These are phyloP conservation scores for Synaphobranchus kaupii DNA, from an alignment of 2,797 vertebrate species.

Conservation along the genomic window DNA sequence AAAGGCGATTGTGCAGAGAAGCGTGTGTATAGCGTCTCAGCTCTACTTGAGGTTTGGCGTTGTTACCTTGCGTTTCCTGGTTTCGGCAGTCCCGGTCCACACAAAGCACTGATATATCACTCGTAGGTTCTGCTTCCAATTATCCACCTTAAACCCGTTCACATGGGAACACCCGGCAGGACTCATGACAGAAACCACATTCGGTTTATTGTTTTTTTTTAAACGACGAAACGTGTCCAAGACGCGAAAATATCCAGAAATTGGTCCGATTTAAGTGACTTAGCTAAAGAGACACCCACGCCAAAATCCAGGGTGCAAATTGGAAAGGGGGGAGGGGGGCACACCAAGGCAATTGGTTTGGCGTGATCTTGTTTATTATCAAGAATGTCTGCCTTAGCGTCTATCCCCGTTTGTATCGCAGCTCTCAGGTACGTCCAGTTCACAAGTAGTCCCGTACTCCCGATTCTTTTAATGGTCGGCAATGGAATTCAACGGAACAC, in stretches of 20 bases:
- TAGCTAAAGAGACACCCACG: constrained; percentile 67
- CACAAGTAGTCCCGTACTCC: constrained; percentile 66
- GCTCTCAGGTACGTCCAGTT: constrained; percentile 65
- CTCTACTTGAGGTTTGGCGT: constrained; percentile 50
- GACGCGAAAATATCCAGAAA: constrained; percentile 54
- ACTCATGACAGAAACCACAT: constrained; percentile 88
- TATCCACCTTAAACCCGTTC: constrained; percentile 97
- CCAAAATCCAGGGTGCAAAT: constrained; percentile 69
- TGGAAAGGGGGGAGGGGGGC: constrained; percentile 65
- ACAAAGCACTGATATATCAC: constrained; percentile 99
- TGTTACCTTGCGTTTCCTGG: constrained; percentile 92
- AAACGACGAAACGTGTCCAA: constrained; percentile 53
- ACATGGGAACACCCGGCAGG: constrained; percentile 96
- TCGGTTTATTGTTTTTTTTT: constrained; percentile 61
- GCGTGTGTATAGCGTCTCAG: constrained; percentile 34
- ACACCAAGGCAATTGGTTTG: constrained; percentile 58
- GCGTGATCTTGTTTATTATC: constrained; percentile 50
- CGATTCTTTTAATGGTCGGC: constrained; percentile 70
- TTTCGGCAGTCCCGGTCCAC: constrained; percentile 93
- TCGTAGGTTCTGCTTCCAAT: constrained; percentile 96
- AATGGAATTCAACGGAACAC: constrained; percentile 69
- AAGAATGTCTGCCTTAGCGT: constrained; percentile 60
- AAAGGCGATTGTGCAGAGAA: constrained; percentile 49
- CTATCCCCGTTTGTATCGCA: constrained; percentile 57
- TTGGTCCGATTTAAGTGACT: constrained; percentile 56